Evolutionary conservation across 1,140 invertebrate species (phyloP).

Genomic region (Anoplolepis gracilipes): DNA sequence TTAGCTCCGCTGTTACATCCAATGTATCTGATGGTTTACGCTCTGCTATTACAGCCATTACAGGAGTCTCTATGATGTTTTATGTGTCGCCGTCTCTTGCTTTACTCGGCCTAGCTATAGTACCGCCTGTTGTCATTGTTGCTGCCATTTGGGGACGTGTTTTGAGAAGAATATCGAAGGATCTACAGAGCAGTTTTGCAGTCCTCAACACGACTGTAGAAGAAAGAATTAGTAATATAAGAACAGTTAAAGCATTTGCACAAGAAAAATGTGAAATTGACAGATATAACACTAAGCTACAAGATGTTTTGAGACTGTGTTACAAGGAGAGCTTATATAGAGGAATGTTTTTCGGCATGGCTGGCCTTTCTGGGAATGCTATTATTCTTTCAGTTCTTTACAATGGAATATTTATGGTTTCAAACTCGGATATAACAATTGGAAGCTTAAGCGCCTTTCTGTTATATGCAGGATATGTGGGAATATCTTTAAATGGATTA

Average conservation of each 20-base stretch:
- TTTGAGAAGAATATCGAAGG: slow-evolving; percentile 93
- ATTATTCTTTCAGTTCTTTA: slow-evolving; percentile 97
- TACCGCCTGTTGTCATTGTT: slow-evolving; percentile 94
- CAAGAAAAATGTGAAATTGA: slow-evolving; percentile 93
- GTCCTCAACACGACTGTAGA: slow-evolving; percentile 94
- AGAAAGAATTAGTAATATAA: slow-evolving; percentile 96
- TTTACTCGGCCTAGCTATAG: slow-evolving; percentile 93
- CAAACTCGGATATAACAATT: slow-evolving; percentile 92
- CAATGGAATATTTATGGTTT: slow-evolving; percentile 96
- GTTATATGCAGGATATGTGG: slow-evolving; percentile 96
- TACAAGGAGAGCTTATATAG: slow-evolving; percentile 95
- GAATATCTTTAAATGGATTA: slow-evolving; percentile 94
- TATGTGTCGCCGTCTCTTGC: slow-evolving; percentile 96
- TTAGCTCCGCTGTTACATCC: slow-evolving; percentile 96
- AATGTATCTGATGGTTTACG: slow-evolving; percentile 98
- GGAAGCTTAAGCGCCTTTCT: slow-evolving; percentile 96
- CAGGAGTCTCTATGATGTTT: slow-evolving; percentile 97
- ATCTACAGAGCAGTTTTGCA: slow-evolving; percentile 94
- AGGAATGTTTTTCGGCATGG: slow-evolving; percentile 96
- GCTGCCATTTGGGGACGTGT: slow-evolving; percentile 96
- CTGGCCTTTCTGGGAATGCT: slow-evolving; percentile 96
- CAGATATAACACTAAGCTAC: slow-evolving; percentile 90
- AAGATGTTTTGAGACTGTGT: slow-evolving; percentile 91
- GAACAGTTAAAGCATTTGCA: slow-evolving; percentile 97
- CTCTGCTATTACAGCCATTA: slow-evolving; percentile 93